phyloP scores from a whole-genome alignment of 2,113 vertebrate species.

The Nycticorax nycticorax region DNA sequence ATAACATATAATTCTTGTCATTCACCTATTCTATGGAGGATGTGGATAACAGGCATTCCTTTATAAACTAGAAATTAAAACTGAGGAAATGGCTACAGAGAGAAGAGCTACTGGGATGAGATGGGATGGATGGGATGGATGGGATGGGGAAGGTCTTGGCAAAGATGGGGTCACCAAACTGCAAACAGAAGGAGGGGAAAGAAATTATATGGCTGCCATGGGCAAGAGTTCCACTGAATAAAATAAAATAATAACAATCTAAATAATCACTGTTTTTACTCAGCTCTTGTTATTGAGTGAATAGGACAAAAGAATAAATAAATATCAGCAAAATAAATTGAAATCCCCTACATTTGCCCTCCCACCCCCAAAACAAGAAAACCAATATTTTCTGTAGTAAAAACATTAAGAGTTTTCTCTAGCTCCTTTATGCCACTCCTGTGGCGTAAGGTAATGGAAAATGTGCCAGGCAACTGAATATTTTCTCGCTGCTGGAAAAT shows the following conservation, averaged over 20 bases:
- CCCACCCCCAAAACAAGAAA: background rate
- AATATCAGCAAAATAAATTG: background rate
- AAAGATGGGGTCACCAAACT: background rate
- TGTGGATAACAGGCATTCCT: background rate
- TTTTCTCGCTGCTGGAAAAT: background rate
- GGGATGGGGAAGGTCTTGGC: background rate
- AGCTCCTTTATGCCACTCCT: background rate
- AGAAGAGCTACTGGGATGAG: background rate
- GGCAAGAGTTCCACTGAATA: slow-evolving; percentile 44
- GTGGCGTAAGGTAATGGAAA: background rate
- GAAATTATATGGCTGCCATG: background rate
- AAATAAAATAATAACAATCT: background rate
- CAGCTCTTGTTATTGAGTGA: background rate
- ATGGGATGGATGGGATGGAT: background rate
- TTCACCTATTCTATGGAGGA: background rate
- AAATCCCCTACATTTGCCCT: accelerated
- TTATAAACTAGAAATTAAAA: background rate
- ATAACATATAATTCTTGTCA: background rate
- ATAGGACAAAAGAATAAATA: background rate
- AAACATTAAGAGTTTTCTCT: background rate
- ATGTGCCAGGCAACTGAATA: background rate
- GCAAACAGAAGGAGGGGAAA: slow-evolving; percentile 6
- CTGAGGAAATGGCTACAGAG: slow-evolving; percentile 6
- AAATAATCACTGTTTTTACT: background rate
- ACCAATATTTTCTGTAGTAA: background rate